Conservation (phyloP, 2,888 invertebrate genomes). For the Danaus chrysippus region DNA sequence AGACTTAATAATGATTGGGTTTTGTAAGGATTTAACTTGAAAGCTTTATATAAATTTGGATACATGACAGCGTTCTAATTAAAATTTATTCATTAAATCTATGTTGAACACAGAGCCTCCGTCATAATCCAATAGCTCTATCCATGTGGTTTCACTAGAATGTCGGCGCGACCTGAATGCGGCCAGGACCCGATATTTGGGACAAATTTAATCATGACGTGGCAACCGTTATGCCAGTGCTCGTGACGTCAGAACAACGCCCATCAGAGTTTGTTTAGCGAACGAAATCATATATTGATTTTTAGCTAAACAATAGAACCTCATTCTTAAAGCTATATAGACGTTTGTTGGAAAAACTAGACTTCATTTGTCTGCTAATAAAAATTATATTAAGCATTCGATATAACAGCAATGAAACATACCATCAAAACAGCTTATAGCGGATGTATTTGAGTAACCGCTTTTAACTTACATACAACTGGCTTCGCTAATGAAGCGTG, state of each 20-base stretch:
- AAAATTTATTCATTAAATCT: background rate
- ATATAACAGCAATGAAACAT: too few relatives aligned
- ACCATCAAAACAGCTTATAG: too few relatives aligned
- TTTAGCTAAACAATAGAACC: background rate
- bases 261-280: slow-evolving; percentile 21
- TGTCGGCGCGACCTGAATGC: slow-evolving; percentile 17
- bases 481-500: slow-evolving; percentile 29
- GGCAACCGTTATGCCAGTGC: slow-evolving; percentile 36
- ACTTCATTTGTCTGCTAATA: too few relatives aligned
- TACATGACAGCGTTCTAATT: too few relatives aligned
- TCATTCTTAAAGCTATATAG: too few relatives aligned
- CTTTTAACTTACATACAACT: slow-evolving; percentile 12
- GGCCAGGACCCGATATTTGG: slow-evolving; percentile 31
- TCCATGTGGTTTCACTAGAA: slow-evolving; percentile 10
- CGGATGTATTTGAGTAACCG: slow-evolving; percentile 13
- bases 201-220: slow-evolving; percentile 38
- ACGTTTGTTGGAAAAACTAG: too few relatives aligned
- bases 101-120: background rate
- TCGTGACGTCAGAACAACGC: slow-evolving; percentile 33
- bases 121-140: slow-evolving; percentile 8
- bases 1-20: too few relatives aligned
- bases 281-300: slow-evolving; percentile 10
- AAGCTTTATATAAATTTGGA: too few relatives aligned
- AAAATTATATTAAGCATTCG: too few relatives aligned
- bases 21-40: too few relatives aligned